Conservation (phyloP, 2,797 vertebrate genomes). For the Hephaestus fuliginosus region DNA sequence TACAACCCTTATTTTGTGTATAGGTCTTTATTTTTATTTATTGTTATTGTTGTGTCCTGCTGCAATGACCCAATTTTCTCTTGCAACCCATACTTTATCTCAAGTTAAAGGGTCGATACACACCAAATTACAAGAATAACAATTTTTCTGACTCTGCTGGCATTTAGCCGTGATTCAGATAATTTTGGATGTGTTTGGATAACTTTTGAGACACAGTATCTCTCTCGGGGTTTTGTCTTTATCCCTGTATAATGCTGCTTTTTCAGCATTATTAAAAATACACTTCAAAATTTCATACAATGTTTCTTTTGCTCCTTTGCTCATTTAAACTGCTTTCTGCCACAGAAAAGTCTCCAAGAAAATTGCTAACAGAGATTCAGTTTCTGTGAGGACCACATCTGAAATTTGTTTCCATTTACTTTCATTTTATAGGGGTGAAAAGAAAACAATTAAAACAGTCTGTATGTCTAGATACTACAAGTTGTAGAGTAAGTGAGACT, state of each 20-base stretch:
- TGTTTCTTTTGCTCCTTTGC: too few relatives aligned
- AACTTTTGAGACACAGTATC: not conserved
- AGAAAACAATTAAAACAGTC: not conserved
- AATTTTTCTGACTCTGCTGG: not conserved
- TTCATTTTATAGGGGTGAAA: not conserved
- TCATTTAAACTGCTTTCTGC: not conserved
- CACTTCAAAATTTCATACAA: not conserved
- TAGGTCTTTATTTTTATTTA: slow-evolving; percentile 11
- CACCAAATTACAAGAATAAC: slow-evolving; percentile 7
- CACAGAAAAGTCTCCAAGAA: not conserved
- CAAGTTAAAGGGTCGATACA: not conserved
- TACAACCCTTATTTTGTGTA: slow-evolving; percentile 28
- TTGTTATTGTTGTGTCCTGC: not conserved
- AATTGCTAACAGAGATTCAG: not conserved
- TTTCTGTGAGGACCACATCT: not conserved
- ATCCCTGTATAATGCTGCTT: not conserved
- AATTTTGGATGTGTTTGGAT: not conserved
- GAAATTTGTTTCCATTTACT: not conserved
- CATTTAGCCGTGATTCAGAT: not conserved
- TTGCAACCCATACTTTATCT: not conserved
- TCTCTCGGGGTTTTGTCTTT: slow-evolving; percentile 4
- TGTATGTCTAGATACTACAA: not conserved
- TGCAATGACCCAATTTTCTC: slow-evolving; percentile 2
- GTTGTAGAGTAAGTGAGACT: not conserved
- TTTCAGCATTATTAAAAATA: not conserved